Conservation (phyloP, 64 coral and sea anemone species). For the Dendrophyllia cribrosa region DNA sequence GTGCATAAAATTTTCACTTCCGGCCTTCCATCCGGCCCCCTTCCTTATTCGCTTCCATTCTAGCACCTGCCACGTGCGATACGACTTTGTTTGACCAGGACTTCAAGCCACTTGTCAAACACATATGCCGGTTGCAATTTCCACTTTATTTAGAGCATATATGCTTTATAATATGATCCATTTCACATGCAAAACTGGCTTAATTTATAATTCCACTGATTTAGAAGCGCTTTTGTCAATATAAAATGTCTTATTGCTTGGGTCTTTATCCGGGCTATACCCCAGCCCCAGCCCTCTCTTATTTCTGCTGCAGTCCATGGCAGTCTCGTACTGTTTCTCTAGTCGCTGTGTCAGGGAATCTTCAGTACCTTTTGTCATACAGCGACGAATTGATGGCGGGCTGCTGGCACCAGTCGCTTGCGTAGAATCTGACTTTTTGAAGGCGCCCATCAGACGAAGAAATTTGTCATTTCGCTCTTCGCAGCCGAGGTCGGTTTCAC, state of each 20-base stretch:
- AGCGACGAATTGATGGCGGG: slow-evolving; percentile 28
- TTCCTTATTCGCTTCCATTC: too few relatives aligned
- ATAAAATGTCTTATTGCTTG: slow-evolving; percentile 58
- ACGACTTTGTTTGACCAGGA: too few relatives aligned
- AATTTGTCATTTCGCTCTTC: slow-evolving; percentile 62
- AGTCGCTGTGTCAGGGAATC: slow-evolving; percentile 5
- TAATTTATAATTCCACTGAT: slow-evolving; percentile 37
- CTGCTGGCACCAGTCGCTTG: not conserved
- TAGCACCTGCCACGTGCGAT: too few relatives aligned
- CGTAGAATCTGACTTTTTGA: not conserved
- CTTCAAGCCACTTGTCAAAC: too few relatives aligned
- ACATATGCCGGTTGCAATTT: too few relatives aligned
- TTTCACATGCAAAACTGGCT: not conserved
- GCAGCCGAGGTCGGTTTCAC: slow-evolving; percentile 40
- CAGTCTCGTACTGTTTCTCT: slow-evolving; percentile 58
- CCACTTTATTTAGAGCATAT: too few relatives aligned
- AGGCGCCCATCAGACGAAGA: slow-evolving; percentile 69
- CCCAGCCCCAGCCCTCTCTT: slow-evolving; percentile 53
- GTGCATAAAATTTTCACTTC: too few relatives aligned
- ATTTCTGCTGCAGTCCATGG: slow-evolving; percentile 35
- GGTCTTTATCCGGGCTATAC: slow-evolving; percentile 63
- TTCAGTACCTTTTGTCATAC: slow-evolving; percentile 47
- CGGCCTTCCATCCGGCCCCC: too few relatives aligned
- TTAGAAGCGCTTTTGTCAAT: slow-evolving; percentile 54
- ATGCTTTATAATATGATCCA: not conserved